Conservation (phyloP, 1,140 invertebrate species). For the Hirudo medicinalis region DNA sequence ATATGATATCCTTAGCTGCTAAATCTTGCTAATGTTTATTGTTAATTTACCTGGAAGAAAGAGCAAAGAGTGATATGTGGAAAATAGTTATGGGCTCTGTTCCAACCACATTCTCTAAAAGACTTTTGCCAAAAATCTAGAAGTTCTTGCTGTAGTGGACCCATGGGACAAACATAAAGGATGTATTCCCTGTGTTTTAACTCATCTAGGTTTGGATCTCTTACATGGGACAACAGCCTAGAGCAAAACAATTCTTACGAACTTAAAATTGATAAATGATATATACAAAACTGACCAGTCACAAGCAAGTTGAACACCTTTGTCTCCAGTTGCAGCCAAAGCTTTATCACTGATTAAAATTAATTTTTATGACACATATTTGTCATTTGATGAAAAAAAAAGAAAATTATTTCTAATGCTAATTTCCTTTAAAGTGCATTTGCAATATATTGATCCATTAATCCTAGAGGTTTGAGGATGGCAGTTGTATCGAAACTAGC, state of each 20-base stretch:
- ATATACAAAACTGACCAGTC: slow-evolving; percentile 51
- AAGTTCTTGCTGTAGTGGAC: slow-evolving; percentile 55
- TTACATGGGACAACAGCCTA: slow-evolving; percentile 64
- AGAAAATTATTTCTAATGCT: not conserved
- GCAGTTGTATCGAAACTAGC: no score
- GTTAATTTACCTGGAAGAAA: slow-evolving; percentile 60
- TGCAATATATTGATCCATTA: not conserved
- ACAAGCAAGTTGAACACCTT: slow-evolving; percentile 66
- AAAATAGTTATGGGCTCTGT: slow-evolving; percentile 72
- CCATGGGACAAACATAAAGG: slow-evolving; percentile 68
- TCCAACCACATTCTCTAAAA: slow-evolving; percentile 60
- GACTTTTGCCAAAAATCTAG: slow-evolving; percentile 65
- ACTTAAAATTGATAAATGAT: not conserved
- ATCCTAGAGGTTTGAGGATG: not conserved
- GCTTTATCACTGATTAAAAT: slow-evolving; percentile 59
- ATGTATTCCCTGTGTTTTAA: slow-evolving; percentile 65
- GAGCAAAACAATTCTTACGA: not conserved
- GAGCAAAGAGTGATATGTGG: slow-evolving; percentile 77
- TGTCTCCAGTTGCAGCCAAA: slow-evolving; percentile 69
- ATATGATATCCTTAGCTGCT: not conserved
- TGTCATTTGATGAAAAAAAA: not conserved
- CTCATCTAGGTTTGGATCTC: slow-evolving; percentile 63
- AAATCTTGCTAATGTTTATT: no score
- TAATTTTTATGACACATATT: not conserved
- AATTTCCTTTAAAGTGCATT: not conserved